Evolutionary conservation across 2,888 invertebrate species (phyloP).

Genomic region (Andrena chrysosceles): DNA sequence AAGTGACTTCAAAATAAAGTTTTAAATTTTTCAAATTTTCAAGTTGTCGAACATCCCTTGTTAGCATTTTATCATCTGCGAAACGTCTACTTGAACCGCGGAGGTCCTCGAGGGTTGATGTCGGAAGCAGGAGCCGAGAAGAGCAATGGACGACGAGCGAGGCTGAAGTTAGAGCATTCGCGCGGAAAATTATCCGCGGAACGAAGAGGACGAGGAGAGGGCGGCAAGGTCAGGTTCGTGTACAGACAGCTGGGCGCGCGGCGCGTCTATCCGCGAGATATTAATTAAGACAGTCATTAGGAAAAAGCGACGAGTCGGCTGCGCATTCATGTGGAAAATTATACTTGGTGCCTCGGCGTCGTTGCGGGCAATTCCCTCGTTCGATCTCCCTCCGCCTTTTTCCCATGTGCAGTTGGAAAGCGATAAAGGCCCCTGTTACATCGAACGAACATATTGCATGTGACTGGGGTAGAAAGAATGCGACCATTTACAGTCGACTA

Average conservation of each 20-base stretch:
- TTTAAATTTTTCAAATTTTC: too few relatives aligned
- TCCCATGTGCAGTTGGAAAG: constrained; percentile 14
- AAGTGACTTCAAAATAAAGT: too few relatives aligned
- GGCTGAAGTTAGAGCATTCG: constrained; percentile 54
- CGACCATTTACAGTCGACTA: constrained; percentile 2
- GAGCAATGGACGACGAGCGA: constrained; percentile 31
- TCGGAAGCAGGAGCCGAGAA: constrained; percentile 41
- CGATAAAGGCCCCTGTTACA: constrained; percentile 17
- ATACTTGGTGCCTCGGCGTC: constrained; percentile 36
- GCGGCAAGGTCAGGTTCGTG: constrained; percentile 39
- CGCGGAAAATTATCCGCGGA: constrained; percentile 67
- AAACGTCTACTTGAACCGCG: neutral
- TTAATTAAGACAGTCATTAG: constrained; percentile 69
- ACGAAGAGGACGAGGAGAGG: constrained; percentile 29
- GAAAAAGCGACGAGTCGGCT: constrained; percentile 60
- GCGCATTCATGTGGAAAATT: constrained; percentile 60
- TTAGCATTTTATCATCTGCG: constrained; percentile 26
- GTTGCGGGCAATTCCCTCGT: constrained; percentile 30
- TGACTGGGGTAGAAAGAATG: neutral
- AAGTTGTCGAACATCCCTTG: neutral
- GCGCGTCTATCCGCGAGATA: constrained; percentile 51
- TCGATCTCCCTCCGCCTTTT: neutral
- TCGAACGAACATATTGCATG: constrained; percentile 1
- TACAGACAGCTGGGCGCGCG: constrained; percentile 37
- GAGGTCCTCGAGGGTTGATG: constrained; percentile 38